phyloP scores from a whole-genome alignment of 2,797 vertebrate genomes.

The Ficedula albicollis region DNA sequence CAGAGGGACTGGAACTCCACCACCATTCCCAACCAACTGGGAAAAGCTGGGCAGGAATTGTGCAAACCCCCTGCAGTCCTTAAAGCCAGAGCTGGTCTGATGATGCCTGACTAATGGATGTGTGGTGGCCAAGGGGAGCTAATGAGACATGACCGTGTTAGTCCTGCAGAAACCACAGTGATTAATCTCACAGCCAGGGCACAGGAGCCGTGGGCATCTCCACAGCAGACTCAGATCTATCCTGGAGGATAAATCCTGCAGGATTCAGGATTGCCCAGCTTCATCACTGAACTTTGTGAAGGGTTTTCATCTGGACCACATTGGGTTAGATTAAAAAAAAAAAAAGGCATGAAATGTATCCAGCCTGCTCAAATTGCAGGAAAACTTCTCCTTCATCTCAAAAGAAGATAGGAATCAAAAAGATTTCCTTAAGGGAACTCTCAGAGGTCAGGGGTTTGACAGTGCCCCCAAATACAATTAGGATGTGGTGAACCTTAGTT shows the following conservation, averaged over 20 bases:
- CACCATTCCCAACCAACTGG: background rate
- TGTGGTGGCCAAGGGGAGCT: background rate
- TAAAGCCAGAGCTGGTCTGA: background rate
- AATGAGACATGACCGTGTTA: slow-evolving; percentile 1
- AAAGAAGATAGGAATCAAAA: background rate
- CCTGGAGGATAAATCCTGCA: background rate
- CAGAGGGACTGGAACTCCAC: background rate
- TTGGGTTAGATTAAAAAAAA: background rate
- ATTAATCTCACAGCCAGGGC: background rate
- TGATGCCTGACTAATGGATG: background rate
- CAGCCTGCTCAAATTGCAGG: background rate
- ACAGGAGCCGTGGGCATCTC: background rate
- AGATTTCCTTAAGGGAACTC: slow-evolving; percentile 37
- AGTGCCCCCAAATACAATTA: slow-evolving; percentile 2
- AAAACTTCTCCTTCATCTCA: background rate
- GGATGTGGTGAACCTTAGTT: slow-evolving; percentile 20
- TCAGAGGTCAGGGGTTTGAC: slow-evolving; percentile 1
- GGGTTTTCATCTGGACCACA: slow-evolving; percentile 15
- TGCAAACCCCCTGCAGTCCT: background rate
- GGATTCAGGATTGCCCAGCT: background rate
- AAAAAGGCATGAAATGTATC: background rate
- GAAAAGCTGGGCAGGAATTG: background rate
- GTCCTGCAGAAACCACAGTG: background rate
- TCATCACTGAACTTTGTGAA: background rate
- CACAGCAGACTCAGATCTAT: background rate